Evolutionary conservation across 2,113 vertebrate species (phyloP).

Genomic region (Tricholaema leucomelas): DNA sequence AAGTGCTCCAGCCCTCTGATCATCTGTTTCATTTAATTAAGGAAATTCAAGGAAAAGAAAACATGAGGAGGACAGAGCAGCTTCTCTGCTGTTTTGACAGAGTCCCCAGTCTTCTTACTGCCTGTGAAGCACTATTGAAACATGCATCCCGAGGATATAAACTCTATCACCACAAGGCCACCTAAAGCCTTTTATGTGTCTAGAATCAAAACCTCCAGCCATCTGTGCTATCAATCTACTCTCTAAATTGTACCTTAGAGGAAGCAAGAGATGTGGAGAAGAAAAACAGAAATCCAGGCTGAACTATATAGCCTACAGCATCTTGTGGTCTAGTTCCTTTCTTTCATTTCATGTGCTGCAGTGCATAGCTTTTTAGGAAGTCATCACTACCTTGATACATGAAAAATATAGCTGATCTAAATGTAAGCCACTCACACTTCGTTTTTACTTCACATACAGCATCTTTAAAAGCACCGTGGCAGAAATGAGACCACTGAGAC

Average conservation of each 20-base stretch:
- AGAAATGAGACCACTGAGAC: not conserved
- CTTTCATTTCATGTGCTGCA: not conserved
- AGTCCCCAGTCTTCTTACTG: not conserved
- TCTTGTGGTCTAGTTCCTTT: not conserved
- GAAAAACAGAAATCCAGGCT: not conserved
- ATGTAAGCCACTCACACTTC: not conserved
- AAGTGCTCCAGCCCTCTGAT: too few species aligned
- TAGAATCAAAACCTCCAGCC: not conserved
- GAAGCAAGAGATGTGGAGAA: not conserved
- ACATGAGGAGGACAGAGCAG: not conserved
- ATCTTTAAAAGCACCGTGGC: not conserved
- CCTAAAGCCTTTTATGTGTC: not conserved
- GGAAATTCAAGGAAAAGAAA: not conserved
- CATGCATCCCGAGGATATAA: not conserved
- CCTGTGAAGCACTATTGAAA: not conserved
- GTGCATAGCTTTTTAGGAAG: not conserved
- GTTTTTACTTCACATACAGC: not conserved
- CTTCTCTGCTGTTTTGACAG: not conserved
- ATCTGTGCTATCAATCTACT: not conserved
- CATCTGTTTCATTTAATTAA: not conserved
- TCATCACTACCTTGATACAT: not conserved
- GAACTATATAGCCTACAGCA: not conserved
- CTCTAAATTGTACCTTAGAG: not conserved
- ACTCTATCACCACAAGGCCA: not conserved
- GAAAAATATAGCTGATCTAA: not conserved